Evolutionary conservation across 2,797 vertebrate genomes (phyloP).

Genomic region (Thaleichthys pacificus): DNA sequence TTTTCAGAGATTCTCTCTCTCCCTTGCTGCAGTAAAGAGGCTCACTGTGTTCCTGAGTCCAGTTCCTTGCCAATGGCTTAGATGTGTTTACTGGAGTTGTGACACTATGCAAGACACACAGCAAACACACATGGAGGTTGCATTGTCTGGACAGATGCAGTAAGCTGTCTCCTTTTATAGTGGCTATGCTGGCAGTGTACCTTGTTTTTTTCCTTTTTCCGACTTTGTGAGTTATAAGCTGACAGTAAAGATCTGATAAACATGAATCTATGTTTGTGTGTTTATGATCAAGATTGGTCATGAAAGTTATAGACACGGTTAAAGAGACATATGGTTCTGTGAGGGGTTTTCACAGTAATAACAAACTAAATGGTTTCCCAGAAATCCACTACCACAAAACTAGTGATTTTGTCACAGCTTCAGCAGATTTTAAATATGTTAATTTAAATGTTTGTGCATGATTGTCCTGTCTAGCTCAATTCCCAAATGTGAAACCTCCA

Average conservation of each 20-base stretch:
- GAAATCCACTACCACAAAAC: not conserved
- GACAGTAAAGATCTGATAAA: constrained; percentile 18
- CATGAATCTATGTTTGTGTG: constrained; percentile 21
- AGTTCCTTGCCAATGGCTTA: constrained; percentile 8
- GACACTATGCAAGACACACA: not conserved
- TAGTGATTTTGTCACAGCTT: too few relatives aligned
- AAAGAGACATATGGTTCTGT: not conserved
- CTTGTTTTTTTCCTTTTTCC: constrained; percentile 14
- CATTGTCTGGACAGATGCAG: constrained; percentile 23
- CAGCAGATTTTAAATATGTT: too few relatives aligned
- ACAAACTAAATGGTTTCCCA: not conserved
- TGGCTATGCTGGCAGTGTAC: not conserved
- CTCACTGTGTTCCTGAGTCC: not conserved
- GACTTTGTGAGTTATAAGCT: constrained; percentile 22
- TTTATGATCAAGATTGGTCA: constrained; percentile 39
- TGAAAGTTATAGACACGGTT: not conserved
- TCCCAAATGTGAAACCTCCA: too few relatives aligned
- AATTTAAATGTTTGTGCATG: too few relatives aligned
- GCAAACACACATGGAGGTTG: constrained; percentile 4
- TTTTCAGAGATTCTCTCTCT: not conserved
- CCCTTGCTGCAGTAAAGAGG: not conserved
- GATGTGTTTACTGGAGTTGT: not conserved
- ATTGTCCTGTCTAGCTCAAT: too few relatives aligned
- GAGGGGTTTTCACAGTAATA: not conserved
- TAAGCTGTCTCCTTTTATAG: constrained; percentile 4